A percentile compares a stretch with the other conserved stretches of the same genome.
Evolutionary conservation across 2,888 invertebrate species (phyloP).

Genomic region (Acleris sparsana): DNA sequence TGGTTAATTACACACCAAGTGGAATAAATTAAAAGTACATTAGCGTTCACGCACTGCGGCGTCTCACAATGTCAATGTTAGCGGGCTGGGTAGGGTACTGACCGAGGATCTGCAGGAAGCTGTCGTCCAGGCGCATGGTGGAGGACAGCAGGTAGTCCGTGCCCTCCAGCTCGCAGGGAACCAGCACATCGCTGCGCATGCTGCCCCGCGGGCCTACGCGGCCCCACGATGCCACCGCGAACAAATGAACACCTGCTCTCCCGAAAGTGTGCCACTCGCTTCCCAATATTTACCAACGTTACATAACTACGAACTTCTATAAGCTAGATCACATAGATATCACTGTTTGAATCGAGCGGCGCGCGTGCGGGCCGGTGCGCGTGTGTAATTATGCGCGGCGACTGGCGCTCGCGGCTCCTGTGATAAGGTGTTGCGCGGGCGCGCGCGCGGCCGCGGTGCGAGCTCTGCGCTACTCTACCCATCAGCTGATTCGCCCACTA

Average conservation of each 20-base stretch:
- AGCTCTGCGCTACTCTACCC: slow-evolving; percentile 42
- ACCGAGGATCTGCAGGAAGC: slow-evolving; percentile 85
- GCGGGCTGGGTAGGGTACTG: slow-evolving; percentile 53
- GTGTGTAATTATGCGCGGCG: slow-evolving; percentile 24
- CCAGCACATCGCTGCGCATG: slow-evolving; percentile 80
- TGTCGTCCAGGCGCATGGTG: slow-evolving; percentile 85
- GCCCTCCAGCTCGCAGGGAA: slow-evolving; percentile 84
- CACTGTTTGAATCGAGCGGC: slow-evolving; percentile 23
- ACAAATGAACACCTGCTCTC: slow-evolving; percentile 8
- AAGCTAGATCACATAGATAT: slow-evolving; percentile 35
- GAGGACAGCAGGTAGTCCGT: slow-evolving; percentile 85
- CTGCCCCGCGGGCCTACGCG: slow-evolving; percentile 53
- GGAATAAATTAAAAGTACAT: slow-evolving; percentile 21
- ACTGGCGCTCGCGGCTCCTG: slow-evolving; percentile 4
- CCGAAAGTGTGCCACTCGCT: slow-evolving; percentile 16
- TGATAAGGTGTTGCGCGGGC: slow-evolving; percentile 40
- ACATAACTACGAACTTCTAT: slow-evolving; percentile 25
- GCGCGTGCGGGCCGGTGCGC: slow-evolving; percentile 21
- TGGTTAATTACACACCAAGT: neutral
- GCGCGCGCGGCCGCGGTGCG: slow-evolving; percentile 45
- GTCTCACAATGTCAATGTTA: slow-evolving; percentile 31
- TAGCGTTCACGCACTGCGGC: slow-evolving; percentile 13
- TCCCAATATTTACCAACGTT: slow-evolving; percentile 29
- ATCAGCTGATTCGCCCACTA: slow-evolving; percentile 78
- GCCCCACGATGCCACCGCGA: slow-evolving; percentile 48